Conservation (phyloP, 2,113 vertebrate genomes). For the Semicossyphus pulcher region DNA sequence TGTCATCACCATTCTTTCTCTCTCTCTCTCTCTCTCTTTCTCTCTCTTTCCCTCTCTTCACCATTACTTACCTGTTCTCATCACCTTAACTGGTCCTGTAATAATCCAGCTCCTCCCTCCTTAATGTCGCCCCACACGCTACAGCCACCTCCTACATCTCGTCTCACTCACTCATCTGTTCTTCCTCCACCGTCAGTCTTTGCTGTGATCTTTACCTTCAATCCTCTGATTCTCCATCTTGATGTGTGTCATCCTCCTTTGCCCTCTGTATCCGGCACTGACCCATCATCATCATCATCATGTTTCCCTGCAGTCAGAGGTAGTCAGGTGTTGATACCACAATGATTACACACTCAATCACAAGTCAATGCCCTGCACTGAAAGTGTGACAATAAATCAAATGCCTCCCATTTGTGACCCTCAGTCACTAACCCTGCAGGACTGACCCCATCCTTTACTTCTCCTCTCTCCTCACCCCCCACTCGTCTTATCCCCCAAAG, state of each 20-base stretch:
- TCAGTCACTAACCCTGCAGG: neutral
- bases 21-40: neutral
- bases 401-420: neutral
- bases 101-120: neutral
- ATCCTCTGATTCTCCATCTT: neutral
- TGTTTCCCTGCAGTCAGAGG: no score
- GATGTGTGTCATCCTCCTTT: neutral
- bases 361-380: no score
- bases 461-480: neutral
- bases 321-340: no score
- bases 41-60: neutral
- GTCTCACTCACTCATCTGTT: neutral
- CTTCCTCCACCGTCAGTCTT: neutral
- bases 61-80: neutral
- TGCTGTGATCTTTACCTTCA: neutral
- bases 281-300: neutral
- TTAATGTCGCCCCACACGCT: neutral
- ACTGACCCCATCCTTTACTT: neutral
- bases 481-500: constrained; percentile 8
- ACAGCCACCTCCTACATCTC: neutral
- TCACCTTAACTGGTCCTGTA: neutral
- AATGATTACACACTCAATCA: no score
- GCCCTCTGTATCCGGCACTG: neutral
- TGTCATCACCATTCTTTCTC: constrained; percentile 42
- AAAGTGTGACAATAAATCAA: no score